Evolutionary conservation across 2,888 invertebrate species (phyloP).

Genomic region (Enchytraeus crypticus): DNA sequence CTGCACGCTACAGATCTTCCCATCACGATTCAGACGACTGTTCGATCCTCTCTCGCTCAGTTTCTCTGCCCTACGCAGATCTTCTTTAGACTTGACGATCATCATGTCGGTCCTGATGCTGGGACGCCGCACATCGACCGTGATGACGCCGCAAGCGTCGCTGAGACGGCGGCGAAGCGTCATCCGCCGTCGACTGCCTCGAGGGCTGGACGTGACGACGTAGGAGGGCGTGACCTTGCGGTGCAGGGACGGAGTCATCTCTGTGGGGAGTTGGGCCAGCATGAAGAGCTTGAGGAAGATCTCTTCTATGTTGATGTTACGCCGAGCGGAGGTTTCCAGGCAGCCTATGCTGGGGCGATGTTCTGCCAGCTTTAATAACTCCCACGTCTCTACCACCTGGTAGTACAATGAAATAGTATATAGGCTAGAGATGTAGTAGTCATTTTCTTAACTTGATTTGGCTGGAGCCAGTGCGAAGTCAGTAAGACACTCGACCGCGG

Average conservation of each 20-base stretch:
- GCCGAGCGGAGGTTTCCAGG: slow-evolving; percentile 56
- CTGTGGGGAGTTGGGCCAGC: slow-evolving; percentile 70
- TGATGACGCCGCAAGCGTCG: slow-evolving; percentile 78
- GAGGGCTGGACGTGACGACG: slow-evolving; percentile 43
- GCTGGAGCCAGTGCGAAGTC: too few relatives aligned
- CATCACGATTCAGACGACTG: too few relatives aligned
- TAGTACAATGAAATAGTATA: not conserved
- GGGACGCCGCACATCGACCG: slow-evolving; percentile 74
- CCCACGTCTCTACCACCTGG: slow-evolving; percentile 1
- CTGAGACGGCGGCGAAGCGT: slow-evolving; percentile 73
- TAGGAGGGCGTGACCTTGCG: slow-evolving; percentile 56
- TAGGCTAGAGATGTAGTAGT: not conserved
- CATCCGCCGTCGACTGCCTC: slow-evolving; percentile 44
- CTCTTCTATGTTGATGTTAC: slow-evolving; percentile 71
- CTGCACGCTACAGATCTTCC: too few relatives aligned
- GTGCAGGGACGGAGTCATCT: slow-evolving; percentile 77
- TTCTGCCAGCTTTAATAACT: slow-evolving; percentile 3
- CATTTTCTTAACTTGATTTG: too few relatives aligned
- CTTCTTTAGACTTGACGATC: slow-evolving; percentile 63
- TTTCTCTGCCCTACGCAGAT: not conserved
- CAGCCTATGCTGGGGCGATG: not conserved
- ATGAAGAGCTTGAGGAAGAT: slow-evolving; percentile 75
- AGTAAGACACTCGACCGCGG: too few relatives aligned
- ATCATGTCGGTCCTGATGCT: slow-evolving; percentile 79
- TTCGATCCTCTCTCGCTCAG: too few relatives aligned